phyloP scores from a whole-genome alignment of 1,140 invertebrate species.

The Caenorhabditis latens region DNA sequence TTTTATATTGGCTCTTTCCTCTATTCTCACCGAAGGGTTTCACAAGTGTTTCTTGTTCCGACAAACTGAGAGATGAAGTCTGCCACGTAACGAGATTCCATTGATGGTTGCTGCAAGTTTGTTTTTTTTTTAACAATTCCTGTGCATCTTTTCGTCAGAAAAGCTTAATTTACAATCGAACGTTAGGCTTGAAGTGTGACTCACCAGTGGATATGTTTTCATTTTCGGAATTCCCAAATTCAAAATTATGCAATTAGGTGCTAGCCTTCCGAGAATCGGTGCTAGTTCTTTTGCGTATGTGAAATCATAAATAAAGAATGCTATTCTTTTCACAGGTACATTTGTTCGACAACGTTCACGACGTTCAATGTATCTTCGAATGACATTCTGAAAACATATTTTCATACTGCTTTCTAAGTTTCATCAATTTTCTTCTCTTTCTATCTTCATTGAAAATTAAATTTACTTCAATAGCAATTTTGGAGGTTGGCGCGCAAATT shows the following conservation, averaged over 20 bases:
- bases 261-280: conserved; percentile 7
- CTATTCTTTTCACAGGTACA: not conserved
- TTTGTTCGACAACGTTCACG: not conserved
- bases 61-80: conserved; percentile 2
- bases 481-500: conserved; percentile 31
- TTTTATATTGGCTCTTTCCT: conserved; percentile 2
- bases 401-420: not conserved
- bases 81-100: conserved; percentile 12
- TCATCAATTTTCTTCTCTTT: not conserved
- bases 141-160: not conserved
- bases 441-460: not conserved
- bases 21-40: conserved; percentile 36
- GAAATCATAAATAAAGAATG: conserved; percentile 38
- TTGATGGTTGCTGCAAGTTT: conserved; percentile 15
- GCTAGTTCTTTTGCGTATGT: conserved; percentile 25
- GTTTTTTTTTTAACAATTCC: not conserved
- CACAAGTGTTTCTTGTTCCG: not conserved
- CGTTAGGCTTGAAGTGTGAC: too few relatives aligned
- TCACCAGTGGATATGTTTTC: conserved; percentile 31
- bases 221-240: conserved; percentile 23
- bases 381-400: conserved; percentile 13
- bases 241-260: conserved; percentile 4
- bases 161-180: not conserved
- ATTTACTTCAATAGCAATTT: conserved; percentile 28
- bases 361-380: not conserved